Conservation (phyloP, 2,888 invertebrate species). For the Limnephilus auricula region DNA sequence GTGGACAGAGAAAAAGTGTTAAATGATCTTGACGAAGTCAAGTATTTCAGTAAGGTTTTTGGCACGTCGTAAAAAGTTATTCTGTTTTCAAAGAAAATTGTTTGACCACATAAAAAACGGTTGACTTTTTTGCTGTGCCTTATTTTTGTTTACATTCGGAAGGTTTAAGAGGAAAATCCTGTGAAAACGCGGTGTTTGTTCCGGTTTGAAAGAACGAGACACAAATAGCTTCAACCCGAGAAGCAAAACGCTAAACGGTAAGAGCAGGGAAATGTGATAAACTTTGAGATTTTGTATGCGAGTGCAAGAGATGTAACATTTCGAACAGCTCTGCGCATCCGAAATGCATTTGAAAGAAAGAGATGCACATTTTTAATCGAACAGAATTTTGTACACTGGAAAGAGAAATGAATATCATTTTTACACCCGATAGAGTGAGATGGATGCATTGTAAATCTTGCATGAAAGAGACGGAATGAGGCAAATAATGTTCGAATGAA, state of each 20-base stretch:
- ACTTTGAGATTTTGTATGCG: background rate
- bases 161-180: background rate
- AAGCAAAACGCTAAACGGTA: background rate
- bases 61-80: background rate
- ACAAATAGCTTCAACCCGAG: background rate
- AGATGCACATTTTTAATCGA: background rate
- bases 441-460: background rate
- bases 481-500: background rate
- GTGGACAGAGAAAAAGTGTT: constrained; percentile 43
- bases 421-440: background rate
- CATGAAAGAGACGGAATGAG: background rate
- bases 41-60: background rate
- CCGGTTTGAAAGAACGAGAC: constrained; percentile 35
- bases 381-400: background rate
- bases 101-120: background rate
- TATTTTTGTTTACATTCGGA: background rate
- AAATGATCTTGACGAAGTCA: constrained; percentile 13
- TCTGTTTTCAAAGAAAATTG: background rate
- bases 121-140: background rate
- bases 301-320: constrained; percentile 19
- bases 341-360: constrained; percentile 33
- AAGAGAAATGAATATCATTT: background rate
- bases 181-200: constrained; percentile 22
- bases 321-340: background rate
- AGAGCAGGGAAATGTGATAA: background rate